Evolutionary conservation across 2,888 invertebrate genomes (phyloP).

Genomic region (Chrysotoxum bicinctum): DNA sequence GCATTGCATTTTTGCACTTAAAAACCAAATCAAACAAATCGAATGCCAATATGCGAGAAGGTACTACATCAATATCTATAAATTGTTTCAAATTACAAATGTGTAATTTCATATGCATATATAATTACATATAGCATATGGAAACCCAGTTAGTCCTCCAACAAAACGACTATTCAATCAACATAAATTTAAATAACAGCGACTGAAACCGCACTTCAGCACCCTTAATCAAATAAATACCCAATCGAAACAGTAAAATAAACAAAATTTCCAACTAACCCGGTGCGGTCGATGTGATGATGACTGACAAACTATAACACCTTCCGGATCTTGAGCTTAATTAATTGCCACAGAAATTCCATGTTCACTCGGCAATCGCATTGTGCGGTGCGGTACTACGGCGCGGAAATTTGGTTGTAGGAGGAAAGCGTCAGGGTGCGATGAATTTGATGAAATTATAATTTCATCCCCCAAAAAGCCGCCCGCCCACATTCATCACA

Average conservation of each 20-base stretch:
- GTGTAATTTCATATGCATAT: too few species aligned
- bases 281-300: background rate
- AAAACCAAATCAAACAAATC: background rate
- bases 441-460: slow-evolving; percentile 73
- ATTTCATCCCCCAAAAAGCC: slow-evolving; percentile 54
- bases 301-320: slow-evolving; percentile 66
- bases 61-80: background rate
- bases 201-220: slow-evolving; percentile 58
- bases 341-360: slow-evolving; percentile 69
- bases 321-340: slow-evolving; percentile 70
- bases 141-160: background rate
- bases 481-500: background rate
- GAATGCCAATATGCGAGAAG: background rate
- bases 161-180: slow-evolving; percentile 62
- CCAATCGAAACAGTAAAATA: slow-evolving; percentile 70
- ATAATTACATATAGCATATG: background rate
- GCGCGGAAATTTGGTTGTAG: background rate
- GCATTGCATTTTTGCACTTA: background rate
- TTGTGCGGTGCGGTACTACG: slow-evolving; percentile 8
- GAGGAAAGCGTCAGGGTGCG: slow-evolving; percentile 68
- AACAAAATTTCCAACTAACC: slow-evolving; percentile 52
- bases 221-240: slow-evolving; percentile 72
- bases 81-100: background rate
- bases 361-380: slow-evolving; percentile 40
- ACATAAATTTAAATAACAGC: slow-evolving; percentile 58